Evolutionary conservation across 2,113 vertebrate species (phyloP).

Genomic region (Serilophus lunatus): DNA sequence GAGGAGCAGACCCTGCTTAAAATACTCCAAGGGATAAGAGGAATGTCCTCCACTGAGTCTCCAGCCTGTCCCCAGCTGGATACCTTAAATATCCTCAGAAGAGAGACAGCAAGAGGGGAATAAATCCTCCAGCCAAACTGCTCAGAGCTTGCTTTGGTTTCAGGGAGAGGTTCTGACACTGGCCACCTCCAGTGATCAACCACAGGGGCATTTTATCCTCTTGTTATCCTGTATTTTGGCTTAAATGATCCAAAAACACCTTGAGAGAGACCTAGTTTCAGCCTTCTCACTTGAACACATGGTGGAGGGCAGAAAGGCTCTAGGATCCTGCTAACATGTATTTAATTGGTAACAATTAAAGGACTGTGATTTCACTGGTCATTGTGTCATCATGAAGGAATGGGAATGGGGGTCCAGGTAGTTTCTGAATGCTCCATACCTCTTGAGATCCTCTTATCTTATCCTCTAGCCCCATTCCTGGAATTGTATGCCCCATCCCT

Average conservation of each 20-base stretch:
- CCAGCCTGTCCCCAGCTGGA: background rate
- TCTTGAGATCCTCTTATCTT: background rate
- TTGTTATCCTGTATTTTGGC: background rate
- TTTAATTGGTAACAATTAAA: background rate
- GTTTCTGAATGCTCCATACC: background rate
- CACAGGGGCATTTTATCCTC: background rate
- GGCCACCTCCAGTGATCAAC: background rate
- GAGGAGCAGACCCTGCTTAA: background rate
- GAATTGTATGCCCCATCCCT: background rate
- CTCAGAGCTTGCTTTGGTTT: background rate
- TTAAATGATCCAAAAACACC: background rate
- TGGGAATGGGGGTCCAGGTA: background rate
- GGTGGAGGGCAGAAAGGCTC: background rate
- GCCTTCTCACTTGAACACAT: background rate
- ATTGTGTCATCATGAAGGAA: background rate
- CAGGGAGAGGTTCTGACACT: background rate
- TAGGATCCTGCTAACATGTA: fast-evolving
- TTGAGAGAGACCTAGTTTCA: background rate
- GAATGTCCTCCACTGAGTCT: background rate
- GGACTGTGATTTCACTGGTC: background rate
- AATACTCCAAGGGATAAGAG: background rate
- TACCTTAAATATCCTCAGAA: background rate
- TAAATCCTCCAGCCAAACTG: background rate
- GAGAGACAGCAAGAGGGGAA: background rate
- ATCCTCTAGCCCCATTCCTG: background rate